These are phyloP conservation scores for Myotis yumanensis DNA, from an alignment of 2,113 vertebrate genomes.

Conservation along the genomic window DNA sequence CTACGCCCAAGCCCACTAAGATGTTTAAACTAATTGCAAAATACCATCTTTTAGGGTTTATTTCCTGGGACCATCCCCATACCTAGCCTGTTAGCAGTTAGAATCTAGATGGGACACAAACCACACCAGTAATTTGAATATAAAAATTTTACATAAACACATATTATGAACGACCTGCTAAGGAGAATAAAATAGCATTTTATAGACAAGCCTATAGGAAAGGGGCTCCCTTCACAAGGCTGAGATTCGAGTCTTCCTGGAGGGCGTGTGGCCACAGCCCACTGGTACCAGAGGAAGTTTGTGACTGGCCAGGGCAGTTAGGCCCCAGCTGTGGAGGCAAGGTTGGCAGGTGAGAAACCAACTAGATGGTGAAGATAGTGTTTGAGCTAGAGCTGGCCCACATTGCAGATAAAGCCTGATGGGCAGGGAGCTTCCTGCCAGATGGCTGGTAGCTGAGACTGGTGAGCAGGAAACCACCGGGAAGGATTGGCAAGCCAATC, in stretches of 20 bases:
- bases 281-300: background rate
- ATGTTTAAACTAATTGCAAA: background rate
- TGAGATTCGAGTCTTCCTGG: background rate
- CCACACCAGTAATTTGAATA: background rate
- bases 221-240: background rate
- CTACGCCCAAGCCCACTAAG: background rate
- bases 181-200: background rate
- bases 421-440: background rate
- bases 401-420: background rate
- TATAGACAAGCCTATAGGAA: too few species aligned
- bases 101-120: background rate
- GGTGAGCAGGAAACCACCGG: background rate
- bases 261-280: fast-evolving
- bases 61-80: background rate
- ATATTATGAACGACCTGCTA: background rate
- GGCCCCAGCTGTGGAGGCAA: background rate
- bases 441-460: background rate
- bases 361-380: background rate
- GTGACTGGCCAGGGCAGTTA: background rate
- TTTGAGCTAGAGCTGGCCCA: too few species aligned
- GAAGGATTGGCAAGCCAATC: fast-evolving
- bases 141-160: background rate
- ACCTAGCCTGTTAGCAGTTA: background rate
- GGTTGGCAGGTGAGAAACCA: background rate
- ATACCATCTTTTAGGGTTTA: background rate